Conservation (phyloP, 2,888 invertebrate species). For the Orthonevra nobilis region DNA sequence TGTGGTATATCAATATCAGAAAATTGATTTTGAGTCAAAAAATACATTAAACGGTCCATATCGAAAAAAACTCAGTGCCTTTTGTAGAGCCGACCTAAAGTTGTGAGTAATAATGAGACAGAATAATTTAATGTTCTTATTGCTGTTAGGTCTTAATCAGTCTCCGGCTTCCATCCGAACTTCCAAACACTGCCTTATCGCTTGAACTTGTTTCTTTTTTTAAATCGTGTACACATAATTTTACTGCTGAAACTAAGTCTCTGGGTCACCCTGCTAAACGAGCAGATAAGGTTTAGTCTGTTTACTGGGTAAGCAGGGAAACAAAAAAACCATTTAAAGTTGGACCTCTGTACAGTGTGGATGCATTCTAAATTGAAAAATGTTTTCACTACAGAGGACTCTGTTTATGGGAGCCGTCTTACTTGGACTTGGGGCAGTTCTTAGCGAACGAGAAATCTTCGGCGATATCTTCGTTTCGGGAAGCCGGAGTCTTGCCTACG, state of each 20-base stretch:
- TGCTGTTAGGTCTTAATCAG: not conserved
- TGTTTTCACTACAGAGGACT: slow-evolving; percentile 17
- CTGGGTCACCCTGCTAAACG: slow-evolving; percentile 56
- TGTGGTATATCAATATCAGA: too few relatives aligned
- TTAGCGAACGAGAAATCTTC: slow-evolving; percentile 47
- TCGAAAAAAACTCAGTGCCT: too few relatives aligned
- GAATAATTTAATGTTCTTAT: too few relatives aligned
- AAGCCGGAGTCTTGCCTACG: slow-evolving; percentile 61
- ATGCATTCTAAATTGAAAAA: slow-evolving; percentile 1
- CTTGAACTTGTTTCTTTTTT: slow-evolving; percentile 14
- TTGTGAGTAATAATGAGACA: too few relatives aligned
- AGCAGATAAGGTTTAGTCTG: slow-evolving; percentile 27
- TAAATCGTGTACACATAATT: too few relatives aligned
- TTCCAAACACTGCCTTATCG: slow-evolving; percentile 41
- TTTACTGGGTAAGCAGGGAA: too few relatives aligned
- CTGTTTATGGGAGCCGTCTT: slow-evolving; percentile 10
- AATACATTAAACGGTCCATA: too few relatives aligned
- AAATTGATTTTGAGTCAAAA: too few relatives aligned
- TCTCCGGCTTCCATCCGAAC: too few relatives aligned
- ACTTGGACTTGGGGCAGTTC: slow-evolving; percentile 31
- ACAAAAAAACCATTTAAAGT: slow-evolving; percentile 12
- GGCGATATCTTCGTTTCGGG: slow-evolving; percentile 71
- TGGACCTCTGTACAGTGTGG: not conserved
- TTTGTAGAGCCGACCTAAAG: too few relatives aligned
- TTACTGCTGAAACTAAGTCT: not conserved